Percentiles rank a stretch among this genome's conserved stretches.
phyloP scores from a whole-genome alignment of 2,888 invertebrate species.

The Theristus sp. region DNA sequence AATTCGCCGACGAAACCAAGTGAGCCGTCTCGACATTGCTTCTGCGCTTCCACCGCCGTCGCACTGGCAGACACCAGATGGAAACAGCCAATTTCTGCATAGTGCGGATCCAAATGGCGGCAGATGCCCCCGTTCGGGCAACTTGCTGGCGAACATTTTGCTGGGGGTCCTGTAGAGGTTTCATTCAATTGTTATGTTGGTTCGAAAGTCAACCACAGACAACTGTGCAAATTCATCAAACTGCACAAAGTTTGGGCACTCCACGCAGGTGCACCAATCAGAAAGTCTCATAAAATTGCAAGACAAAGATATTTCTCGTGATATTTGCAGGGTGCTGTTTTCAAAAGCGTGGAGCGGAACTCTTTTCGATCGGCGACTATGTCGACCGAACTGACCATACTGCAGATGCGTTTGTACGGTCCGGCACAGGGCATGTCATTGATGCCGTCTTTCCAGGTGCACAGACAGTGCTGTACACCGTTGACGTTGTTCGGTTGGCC shows the following conservation, averaged over 20 bases:
- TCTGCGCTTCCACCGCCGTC: background rate
- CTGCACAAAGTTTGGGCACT: too few species aligned
- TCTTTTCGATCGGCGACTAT: too few species aligned
- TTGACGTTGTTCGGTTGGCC: background rate
- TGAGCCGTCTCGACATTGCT: background rate
- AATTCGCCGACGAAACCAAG: background rate
- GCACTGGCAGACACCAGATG: background rate
- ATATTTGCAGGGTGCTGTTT: too few species aligned
- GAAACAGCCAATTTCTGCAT: background rate
- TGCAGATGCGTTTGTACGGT: background rate
- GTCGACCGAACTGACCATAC: background rate
- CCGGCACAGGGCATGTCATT: background rate
- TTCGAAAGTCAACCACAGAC: too few species aligned
- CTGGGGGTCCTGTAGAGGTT: background rate
- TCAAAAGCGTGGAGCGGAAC: too few species aligned
- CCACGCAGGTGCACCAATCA: too few species aligned
- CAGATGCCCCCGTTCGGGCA: background rate
- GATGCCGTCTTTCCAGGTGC: background rate
- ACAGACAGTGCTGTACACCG: background rate
- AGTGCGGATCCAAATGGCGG: background rate
- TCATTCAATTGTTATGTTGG: too few species aligned
- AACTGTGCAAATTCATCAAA: too few species aligned
- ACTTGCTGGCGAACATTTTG: background rate
- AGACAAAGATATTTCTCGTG: too few species aligned
- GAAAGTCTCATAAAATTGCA: too few species aligned